A percentile compares a stretch with the other conserved stretches of the same genome.
Conservation (phyloP, 2,113 vertebrate species). For the Serilophus lunatus region DNA sequence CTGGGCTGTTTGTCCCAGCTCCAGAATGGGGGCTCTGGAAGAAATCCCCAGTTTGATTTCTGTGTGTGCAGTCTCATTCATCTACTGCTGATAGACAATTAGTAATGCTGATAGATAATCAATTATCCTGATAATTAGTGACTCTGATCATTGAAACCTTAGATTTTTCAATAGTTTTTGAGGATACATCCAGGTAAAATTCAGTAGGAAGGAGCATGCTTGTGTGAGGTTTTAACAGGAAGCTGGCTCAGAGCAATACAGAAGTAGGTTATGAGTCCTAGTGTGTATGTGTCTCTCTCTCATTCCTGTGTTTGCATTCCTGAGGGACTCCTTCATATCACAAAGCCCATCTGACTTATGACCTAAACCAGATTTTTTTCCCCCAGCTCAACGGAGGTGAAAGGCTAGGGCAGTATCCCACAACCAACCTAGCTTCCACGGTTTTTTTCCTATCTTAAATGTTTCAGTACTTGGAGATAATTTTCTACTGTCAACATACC, state of each 20-base stretch:
- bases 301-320: background rate
- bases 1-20: background rate
- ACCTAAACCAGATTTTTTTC: background rate
- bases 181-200: background rate
- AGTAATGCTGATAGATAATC: no score
- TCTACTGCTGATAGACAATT: no score
- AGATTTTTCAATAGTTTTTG: background rate
- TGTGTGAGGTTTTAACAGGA: background rate
- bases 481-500: background rate
- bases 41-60: no score
- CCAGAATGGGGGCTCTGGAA: background rate
- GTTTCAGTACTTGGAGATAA: background rate
- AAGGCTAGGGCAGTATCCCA: constrained; percentile 14
- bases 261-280: constrained; percentile 4
- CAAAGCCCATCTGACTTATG: constrained; percentile 1
- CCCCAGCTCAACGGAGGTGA: background rate
- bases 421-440: background rate
- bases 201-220: background rate
- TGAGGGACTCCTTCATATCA: constrained; percentile 13
- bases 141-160: background rate
- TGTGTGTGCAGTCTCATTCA: no score
- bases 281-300: background rate
- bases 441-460: background rate
- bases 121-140: background rate
- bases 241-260: background rate